Percentiles rank a stretch among this genome's conserved stretches.
phyloP scores from a whole-genome alignment of 30 jellyfish, hydroid and myxozoan genomes.

The Aurelia coerulea region DNA sequence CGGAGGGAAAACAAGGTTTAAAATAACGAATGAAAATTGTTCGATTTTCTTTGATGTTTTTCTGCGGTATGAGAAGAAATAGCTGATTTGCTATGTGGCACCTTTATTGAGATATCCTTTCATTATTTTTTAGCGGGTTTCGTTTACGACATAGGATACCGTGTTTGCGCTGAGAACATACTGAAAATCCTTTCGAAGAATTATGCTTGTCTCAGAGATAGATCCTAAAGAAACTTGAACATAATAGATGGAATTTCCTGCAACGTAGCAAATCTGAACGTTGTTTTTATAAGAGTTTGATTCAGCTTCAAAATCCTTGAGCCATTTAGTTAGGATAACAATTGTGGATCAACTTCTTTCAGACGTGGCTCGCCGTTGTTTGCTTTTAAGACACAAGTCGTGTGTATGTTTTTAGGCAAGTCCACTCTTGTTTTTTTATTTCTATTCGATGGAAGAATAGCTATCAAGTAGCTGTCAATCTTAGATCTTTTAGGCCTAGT shows the following conservation, averaged over 20 bases:
- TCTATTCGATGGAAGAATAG: no score
- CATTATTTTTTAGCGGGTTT: slow-evolving; percentile 45
- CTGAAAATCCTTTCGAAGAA: slow-evolving; percentile 37
- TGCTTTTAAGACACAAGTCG: not conserved
- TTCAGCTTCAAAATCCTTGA: not conserved
- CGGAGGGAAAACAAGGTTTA: slow-evolving; percentile 31
- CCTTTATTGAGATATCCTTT: slow-evolving; percentile 41
- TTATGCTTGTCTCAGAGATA: slow-evolving; percentile 36
- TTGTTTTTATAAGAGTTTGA: slow-evolving; percentile 36
- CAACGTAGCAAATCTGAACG: slow-evolving; percentile 24
- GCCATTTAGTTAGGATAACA: not conserved
- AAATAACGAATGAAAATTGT: not conserved
- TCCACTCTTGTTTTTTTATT: no score
- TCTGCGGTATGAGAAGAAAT: slow-evolving; percentile 39
- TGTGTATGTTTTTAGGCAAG: not conserved
- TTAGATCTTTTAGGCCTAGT: no score
- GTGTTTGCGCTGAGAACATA: slow-evolving; percentile 56
- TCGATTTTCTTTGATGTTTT: slow-evolving; percentile 37
- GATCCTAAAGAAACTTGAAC: slow-evolving; percentile 47
- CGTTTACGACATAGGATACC: slow-evolving; percentile 46
- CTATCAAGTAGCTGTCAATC: no score
- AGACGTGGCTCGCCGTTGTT: not conserved
- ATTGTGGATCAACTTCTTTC: not conserved
- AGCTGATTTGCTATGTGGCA: slow-evolving; percentile 64
- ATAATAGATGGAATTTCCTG: slow-evolving; percentile 36